Percentiles rank a stretch among this genome's conserved stretches.
phyloP scores from a whole-genome alignment of 2,113 vertebrate species.

The Chrysemys picta region DNA sequence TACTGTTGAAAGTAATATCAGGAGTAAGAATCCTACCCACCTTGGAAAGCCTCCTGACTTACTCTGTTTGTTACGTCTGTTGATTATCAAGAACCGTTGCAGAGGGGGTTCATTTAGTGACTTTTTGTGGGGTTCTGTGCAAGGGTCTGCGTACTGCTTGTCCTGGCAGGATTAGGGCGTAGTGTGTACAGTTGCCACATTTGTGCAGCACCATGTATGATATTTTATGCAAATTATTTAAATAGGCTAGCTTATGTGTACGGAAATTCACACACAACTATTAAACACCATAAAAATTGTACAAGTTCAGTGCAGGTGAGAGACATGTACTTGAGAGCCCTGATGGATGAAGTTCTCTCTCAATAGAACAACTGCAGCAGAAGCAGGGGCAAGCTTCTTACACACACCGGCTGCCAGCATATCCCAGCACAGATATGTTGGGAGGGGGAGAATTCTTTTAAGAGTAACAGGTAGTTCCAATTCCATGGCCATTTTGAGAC shows the following conservation, averaged over 20 bases:
- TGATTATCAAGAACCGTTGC: neutral
- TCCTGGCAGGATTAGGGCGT: neutral
- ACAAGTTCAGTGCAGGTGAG: neutral
- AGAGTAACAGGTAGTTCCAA: neutral
- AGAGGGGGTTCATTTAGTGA: neutral
- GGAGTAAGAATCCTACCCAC: neutral
- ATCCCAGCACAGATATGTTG: neutral
- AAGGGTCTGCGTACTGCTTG: neutral
- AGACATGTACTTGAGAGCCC: neutral
- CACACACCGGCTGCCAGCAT: neutral
- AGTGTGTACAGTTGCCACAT: neutral
- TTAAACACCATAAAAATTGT: neutral
- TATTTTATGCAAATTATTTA: neutral
- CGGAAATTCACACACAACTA: neutral
- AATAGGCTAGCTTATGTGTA: neutral
- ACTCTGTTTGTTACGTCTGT: neutral
- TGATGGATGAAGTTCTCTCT: neutral
- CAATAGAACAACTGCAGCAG: neutral
- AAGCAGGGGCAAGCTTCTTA: neutral
- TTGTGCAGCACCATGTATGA: neutral
- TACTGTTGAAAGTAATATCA: neutral
- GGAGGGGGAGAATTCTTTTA: neutral
- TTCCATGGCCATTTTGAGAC: neutral
- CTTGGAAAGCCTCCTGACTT: neutral
- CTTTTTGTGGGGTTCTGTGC: neutral